A percentile compares a stretch with the other conserved stretches of the same genome.
phyloP scores from a whole-genome alignment of 2,888 invertebrate genomes.

The Chymomyza amoena region DNA sequence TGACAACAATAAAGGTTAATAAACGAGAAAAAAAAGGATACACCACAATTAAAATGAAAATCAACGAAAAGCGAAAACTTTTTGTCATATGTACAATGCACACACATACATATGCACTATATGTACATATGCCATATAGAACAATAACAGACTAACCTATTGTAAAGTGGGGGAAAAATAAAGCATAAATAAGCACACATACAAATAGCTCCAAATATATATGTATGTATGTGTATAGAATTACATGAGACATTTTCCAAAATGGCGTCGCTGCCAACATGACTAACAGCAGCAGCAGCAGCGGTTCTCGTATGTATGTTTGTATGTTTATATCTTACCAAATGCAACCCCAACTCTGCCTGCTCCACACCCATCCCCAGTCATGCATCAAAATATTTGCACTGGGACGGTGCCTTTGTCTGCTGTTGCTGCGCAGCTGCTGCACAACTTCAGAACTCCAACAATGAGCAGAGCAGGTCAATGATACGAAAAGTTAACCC shows the following conservation, averaged over 20 bases:
- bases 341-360: background rate
- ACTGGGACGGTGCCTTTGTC: constrained; percentile 23
- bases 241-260: constrained; percentile 43
- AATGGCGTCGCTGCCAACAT: constrained; percentile 42
- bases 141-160: constrained; percentile 72
- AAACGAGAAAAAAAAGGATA: constrained; percentile 19
- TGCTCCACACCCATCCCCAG: background rate
- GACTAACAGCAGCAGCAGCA: constrained; percentile 19
- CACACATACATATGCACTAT: constrained; percentile 11
- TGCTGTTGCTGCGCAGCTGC: background rate
- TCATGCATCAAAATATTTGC: constrained; percentile 36
- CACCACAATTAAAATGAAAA: constrained; percentile 62
- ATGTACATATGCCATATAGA: constrained; percentile 29
- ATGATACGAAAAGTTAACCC: constrained; percentile 71
- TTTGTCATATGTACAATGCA: constrained; percentile 32
- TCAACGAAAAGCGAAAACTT: constrained; percentile 67
- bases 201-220: constrained; percentile 10
- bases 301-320: background rate
- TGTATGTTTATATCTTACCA: background rate
- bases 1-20: background rate
- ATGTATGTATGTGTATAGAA: background rate
- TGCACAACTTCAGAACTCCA: constrained; percentile 18
- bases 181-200: constrained; percentile 19
- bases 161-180: constrained; percentile 59
- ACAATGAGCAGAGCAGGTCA: constrained; percentile 55